Evolutionary conservation across 2,797 vertebrate species (phyloP).

Genomic region (Poecilia velifera): DNA sequence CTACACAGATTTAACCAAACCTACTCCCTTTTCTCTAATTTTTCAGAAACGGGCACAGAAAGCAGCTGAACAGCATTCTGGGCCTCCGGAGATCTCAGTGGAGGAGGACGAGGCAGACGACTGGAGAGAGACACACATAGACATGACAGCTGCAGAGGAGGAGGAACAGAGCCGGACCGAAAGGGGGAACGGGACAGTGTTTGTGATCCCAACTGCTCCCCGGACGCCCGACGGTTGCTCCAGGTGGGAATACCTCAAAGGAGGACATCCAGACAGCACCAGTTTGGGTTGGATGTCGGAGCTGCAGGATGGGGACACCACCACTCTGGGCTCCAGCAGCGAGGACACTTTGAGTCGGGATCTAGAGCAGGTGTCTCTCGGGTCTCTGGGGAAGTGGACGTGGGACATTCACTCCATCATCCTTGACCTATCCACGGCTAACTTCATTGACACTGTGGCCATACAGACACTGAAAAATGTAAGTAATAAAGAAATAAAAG

Average conservation of each 20-base stretch:
- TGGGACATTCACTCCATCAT: slow-evolving; percentile 88
- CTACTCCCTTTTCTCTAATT: background rate
- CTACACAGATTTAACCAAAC: background rate
- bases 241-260: slow-evolving; percentile 82
- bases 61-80: slow-evolving; percentile 45
- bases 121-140: slow-evolving; percentile 52
- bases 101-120: slow-evolving; percentile 66
- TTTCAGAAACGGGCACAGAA: slow-evolving; percentile 62
- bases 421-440: slow-evolving; percentile 88
- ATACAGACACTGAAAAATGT: slow-evolving; percentile 81
- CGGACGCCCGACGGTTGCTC: slow-evolving; percentile 46
- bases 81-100: slow-evolving; percentile 60
- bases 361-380: slow-evolving; percentile 78
- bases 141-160: slow-evolving; percentile 28
- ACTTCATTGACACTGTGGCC: slow-evolving; percentile 85
- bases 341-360: slow-evolving; percentile 80
- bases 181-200: slow-evolving; percentile 77
- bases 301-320: slow-evolving; percentile 75
- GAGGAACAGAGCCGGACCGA: slow-evolving; percentile 56
- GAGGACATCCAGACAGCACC: slow-evolving; percentile 70
- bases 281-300: slow-evolving; percentile 73
- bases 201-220: slow-evolving; percentile 75
- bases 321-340: slow-evolving; percentile 71
- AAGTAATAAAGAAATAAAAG: slow-evolving; percentile 41
- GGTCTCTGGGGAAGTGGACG: slow-evolving; percentile 83